These are phyloP conservation scores for Ganaspis sp. DNA, from an alignment of 1,140 invertebrate species.

Conservation along the genomic window DNA sequence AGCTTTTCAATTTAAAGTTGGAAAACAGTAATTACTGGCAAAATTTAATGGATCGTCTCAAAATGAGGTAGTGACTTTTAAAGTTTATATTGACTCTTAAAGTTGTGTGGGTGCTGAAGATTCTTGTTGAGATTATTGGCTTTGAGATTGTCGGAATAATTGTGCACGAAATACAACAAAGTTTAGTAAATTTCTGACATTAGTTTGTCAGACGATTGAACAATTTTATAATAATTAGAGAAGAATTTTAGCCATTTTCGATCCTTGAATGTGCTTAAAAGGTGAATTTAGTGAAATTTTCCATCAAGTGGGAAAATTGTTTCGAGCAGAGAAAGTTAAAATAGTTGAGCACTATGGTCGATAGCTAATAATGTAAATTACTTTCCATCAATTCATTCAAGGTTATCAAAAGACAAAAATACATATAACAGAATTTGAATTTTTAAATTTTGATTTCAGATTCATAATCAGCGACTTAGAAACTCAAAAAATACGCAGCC, in stretches of 20 bases:
- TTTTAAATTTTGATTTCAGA: too few species aligned
- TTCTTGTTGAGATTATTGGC: background rate
- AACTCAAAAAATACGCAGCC: too few species aligned
- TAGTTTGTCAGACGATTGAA: constrained; percentile 6
- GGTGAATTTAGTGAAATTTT: background rate
- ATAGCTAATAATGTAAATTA: too few species aligned
- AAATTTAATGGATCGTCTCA: background rate
- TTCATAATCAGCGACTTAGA: too few species aligned
- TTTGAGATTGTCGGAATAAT: constrained; percentile 1
- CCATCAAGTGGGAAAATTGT: background rate
- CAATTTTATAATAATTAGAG: background rate
- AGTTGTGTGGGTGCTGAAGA: background rate
- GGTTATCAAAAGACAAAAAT: too few species aligned
- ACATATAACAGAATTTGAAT: too few species aligned
- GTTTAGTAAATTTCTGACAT: background rate
- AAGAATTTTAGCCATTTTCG: background rate
- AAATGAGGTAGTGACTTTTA: constrained; percentile 1
- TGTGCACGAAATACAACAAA: background rate
- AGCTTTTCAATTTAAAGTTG: background rate
- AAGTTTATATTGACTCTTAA: background rate
- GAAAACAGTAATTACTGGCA: background rate
- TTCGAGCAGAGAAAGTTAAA: background rate
- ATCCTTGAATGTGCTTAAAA: background rate
- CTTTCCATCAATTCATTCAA: too few species aligned
- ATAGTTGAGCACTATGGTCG: too few species aligned